phyloP scores from a whole-genome alignment of 2,888 invertebrate genomes.

The Nezara viridula region DNA sequence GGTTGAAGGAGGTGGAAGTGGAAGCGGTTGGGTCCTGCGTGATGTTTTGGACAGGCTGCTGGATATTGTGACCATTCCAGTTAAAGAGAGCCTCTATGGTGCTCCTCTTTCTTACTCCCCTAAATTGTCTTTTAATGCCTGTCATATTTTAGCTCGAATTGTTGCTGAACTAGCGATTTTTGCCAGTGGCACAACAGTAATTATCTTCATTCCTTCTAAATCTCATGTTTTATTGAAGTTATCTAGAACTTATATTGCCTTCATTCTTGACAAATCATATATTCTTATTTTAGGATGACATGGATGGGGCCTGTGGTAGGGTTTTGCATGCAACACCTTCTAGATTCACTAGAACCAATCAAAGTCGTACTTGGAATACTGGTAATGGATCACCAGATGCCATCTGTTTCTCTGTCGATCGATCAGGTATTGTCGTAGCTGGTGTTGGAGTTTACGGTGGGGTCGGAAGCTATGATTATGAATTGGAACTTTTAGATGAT shows the following conservation, averaged over 20 bases:
- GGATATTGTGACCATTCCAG: constrained; percentile 85
- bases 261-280: constrained; percentile 17
- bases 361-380: constrained; percentile 94
- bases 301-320: constrained; percentile 80
- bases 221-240: constrained; percentile 57
- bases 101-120: constrained; percentile 70
- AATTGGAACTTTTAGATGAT: constrained; percentile 88
- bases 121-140: constrained; percentile 76
- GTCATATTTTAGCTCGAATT: constrained; percentile 84
- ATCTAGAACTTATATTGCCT: constrained; percentile 52
- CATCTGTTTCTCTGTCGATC: constrained; percentile 93
- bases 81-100: constrained; percentile 73
- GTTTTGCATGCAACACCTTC: constrained; percentile 89
- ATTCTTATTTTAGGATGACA: constrained; percentile 73
- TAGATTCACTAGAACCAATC: constrained; percentile 90
- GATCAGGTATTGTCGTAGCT: constrained; percentile 87
- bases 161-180: constrained; percentile 89
- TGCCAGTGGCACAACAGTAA: constrained; percentile 81
- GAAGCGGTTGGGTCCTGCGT: constrained; percentile 77
- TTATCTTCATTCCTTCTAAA: constrained; percentile 65
- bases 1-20: constrained; percentile 69
- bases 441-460: constrained; percentile 94
- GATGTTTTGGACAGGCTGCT: constrained; percentile 88
- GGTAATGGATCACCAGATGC: constrained; percentile 98
- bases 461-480: constrained; percentile 89